A percentile compares a stretch with the other conserved stretches of the same genome.
Evolutionary conservation across 2,797 vertebrate species (phyloP).

Genomic region (Uromys caudimaculatus): DNA sequence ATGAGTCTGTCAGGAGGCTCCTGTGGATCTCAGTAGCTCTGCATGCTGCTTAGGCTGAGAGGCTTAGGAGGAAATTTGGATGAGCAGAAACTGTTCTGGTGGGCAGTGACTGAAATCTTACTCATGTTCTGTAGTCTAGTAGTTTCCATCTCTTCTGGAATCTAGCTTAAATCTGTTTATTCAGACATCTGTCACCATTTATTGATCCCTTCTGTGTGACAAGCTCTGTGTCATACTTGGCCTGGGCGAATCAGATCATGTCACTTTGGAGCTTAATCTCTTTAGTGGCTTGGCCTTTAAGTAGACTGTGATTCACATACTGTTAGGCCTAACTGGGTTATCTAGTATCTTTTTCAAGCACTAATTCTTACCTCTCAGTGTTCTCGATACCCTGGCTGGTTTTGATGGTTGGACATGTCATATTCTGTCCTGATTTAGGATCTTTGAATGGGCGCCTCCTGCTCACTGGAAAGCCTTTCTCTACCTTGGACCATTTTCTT

Average conservation of each 20-base stretch:
- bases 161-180: background rate
- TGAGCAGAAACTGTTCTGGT: conserved; percentile 3
- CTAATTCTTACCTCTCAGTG: background rate
- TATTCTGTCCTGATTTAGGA: background rate
- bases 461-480: background rate
- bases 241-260: background rate
- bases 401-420: background rate
- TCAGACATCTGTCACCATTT: background rate
- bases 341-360: background rate
- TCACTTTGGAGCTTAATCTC: background rate
- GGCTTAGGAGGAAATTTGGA: conserved; percentile 68
- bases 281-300: background rate
- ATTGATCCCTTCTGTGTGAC: background rate
- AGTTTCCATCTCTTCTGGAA: background rate
- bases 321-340: rapidly evolving
- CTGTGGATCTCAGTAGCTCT: conserved; percentile 37
- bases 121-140: background rate
- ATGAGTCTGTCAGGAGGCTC: conserved; percentile 65
- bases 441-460: background rate
- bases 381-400: background rate
- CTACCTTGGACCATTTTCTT: background rate
- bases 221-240: background rate
- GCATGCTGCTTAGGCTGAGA: conserved; percentile 49
- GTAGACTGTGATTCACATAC: background rate
- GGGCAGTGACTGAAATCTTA: conserved; percentile 35